A percentile compares a stretch with the other conserved stretches of the same genome.
phyloP scores from a whole-genome alignment of 2,888 invertebrate species.

The Eupeodes luniger region DNA sequence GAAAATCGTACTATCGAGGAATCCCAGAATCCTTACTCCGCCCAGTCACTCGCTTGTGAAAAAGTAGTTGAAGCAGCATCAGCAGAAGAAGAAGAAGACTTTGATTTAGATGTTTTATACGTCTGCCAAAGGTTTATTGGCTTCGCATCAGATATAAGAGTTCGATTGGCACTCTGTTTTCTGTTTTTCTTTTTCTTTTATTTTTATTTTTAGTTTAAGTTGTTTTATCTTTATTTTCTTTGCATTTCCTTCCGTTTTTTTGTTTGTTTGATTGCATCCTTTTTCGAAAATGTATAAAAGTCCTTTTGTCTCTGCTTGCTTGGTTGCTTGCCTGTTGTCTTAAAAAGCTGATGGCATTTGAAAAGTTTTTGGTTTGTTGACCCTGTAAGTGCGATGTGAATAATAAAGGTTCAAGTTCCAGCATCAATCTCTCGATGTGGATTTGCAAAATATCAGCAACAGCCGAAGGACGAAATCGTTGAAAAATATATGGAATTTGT shows the following conservation, averaged over 20 bases:
- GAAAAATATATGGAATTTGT: background rate
- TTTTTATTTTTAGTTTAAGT: background rate
- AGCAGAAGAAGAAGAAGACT: constrained; percentile 24
- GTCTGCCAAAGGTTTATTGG: constrained; percentile 76
- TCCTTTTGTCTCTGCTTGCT: constrained; percentile 33
- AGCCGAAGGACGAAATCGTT: background rate
- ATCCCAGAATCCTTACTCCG: constrained; percentile 34
- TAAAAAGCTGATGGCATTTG: constrained; percentile 30
- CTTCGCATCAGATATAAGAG: constrained; percentile 76
- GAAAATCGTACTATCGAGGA: constrained; percentile 31
- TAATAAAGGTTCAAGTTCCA: constrained; percentile 30
- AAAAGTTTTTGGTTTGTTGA: constrained; percentile 64
- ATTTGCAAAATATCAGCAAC: background rate
- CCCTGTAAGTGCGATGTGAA: constrained; percentile 43
- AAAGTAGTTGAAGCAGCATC: too few species aligned
- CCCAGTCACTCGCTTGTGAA: constrained; percentile 49
- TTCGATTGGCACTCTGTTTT: constrained; percentile 76
- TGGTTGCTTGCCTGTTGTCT: background rate
- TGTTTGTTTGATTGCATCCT: constrained; percentile 53
- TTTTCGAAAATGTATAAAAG: constrained; percentile 34
- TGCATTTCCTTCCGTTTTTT: constrained; percentile 52
- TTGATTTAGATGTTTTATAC: constrained; percentile 76
- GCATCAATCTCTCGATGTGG: constrained; percentile 25
- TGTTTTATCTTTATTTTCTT: constrained; percentile 19
- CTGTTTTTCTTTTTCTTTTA: constrained; percentile 36